phyloP scores from a whole-genome alignment of 2,888 invertebrate genomes.

The Unio delphinus region DNA sequence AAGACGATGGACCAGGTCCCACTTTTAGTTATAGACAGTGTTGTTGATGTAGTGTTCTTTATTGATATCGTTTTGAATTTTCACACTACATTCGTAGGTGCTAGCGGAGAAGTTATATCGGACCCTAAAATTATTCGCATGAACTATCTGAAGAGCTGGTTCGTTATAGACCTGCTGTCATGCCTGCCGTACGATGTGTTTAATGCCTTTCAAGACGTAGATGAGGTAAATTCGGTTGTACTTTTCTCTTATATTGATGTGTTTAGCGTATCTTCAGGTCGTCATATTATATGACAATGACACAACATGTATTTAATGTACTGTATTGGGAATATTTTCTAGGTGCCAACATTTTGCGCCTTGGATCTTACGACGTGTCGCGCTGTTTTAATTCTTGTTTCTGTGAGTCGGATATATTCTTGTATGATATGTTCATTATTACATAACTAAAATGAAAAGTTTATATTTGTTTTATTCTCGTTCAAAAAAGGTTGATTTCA shows the following conservation, averaged over 20 bases:
- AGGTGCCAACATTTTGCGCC: no score
- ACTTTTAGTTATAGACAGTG: constrained; percentile 77
- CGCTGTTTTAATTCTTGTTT: no score
- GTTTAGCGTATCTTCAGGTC: background rate
- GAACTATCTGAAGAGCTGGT: constrained; percentile 99
- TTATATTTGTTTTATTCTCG: no score
- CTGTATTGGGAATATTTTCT: no score
- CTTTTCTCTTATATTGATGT: background rate
- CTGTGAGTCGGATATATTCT: no score
- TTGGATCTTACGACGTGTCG: no score
- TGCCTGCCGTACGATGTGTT: constrained; percentile 99
- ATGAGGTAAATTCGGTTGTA: constrained; percentile 75
- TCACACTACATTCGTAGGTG: constrained; percentile 99
- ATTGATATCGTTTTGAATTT: constrained; percentile 99
- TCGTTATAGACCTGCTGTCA: constrained; percentile 97
- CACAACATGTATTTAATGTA: no score
- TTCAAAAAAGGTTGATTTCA: no score
- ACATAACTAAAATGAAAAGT: no score
- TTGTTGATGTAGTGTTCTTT: constrained; percentile 99
- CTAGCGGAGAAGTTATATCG: constrained; percentile 87
- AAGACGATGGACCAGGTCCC: constrained; percentile 81
- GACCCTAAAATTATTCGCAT: constrained; percentile 83
- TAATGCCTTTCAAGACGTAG: constrained; percentile 99
- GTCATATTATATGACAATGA: background rate
- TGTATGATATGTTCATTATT: no score